Conservation (phyloP, 2,888 invertebrate species). For the Drosophila hamatofila region DNA sequence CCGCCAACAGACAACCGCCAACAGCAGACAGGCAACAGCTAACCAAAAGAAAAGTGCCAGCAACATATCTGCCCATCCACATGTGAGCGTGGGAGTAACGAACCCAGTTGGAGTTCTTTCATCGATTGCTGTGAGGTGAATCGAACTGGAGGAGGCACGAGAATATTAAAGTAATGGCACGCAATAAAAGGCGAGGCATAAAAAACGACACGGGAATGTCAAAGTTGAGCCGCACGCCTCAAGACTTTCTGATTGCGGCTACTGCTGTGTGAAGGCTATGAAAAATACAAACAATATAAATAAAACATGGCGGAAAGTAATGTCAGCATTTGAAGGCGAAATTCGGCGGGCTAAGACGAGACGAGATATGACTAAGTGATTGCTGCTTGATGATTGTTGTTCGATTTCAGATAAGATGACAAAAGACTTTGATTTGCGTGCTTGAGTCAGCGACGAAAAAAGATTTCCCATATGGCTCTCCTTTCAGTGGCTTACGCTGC, state of each 20-base stretch:
- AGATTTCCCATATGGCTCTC: conserved; percentile 32
- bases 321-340: conserved; percentile 11
- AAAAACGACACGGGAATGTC: conserved; percentile 53
- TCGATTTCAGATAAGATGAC: conserved; percentile 17
- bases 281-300: conserved; percentile 34
- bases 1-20: background rate
- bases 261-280: conserved; percentile 50
- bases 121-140: conserved; percentile 50
- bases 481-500: conserved; percentile 11
- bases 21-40: conserved; percentile 10
- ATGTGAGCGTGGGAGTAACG: conserved; percentile 43
- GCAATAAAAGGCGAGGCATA: conserved; percentile 63
- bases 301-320: conserved; percentile 37
- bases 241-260: conserved; percentile 37
- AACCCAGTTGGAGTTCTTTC: conserved; percentile 33
- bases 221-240: conserved; percentile 54
- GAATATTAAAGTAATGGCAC: conserved; percentile 67
- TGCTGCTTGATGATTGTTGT: conserved; percentile 41
- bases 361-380: conserved; percentile 35
- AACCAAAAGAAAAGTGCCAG: conserved; percentile 31
- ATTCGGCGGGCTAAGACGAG: conserved; percentile 10
- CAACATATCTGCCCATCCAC: conserved; percentile 40
- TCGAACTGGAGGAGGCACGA: conserved; percentile 36
- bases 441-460: background rate
- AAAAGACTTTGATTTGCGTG: conserved; percentile 46